Evolutionary conservation across 1,140 invertebrate species (phyloP), one percentile per base, ranked within the genome.

Genomic region (Hycleus cichorii): DNA sequence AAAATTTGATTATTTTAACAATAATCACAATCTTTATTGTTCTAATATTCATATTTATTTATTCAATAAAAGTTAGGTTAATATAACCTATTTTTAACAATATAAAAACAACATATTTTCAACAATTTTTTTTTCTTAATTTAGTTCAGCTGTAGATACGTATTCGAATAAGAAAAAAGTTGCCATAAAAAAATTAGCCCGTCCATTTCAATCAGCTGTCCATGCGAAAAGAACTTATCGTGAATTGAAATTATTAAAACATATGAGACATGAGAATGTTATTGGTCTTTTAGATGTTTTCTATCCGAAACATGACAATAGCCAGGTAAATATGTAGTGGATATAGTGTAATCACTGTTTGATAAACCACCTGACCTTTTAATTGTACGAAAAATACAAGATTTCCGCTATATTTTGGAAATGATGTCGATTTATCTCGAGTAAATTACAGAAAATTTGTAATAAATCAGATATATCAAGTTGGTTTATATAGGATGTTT

Each of bases 221-320:
- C 97, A 99, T 80, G 97, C 97, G 10, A 99, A 99, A 77, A 81
- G 97, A 62, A 98, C 97, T 3, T 99, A 98, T 72, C 81, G 97
- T 55, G 97, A 99, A 76, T 81, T 99, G 59, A 84, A 93, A 49
- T 86, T 99, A 77, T 83, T 99, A 49, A 98, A 97, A 74, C 92
- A 99, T 68, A 98, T 99, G 88, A 94, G 97, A 75, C 97, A 99
- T 81, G 96, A 98, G 78, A 99, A 99, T 87, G 95, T 98, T 75
- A 90, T 85, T 62, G 82, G 94, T n/a, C 76, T 99, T 9, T 73
- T 97, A 44, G 93, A 98, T 80, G 91, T 96, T n/a, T 98, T 97
- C 81, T 84, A 94, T 83, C 81, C 93, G 73, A 69, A 68, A 56
- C 67, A 73, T 54, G 72, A 74, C 59, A 73, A 71, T 50, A 72